Evolutionary conservation across 2,797 vertebrate genomes (phyloP).

Genomic region (Phyllotis vaccarum): DNA sequence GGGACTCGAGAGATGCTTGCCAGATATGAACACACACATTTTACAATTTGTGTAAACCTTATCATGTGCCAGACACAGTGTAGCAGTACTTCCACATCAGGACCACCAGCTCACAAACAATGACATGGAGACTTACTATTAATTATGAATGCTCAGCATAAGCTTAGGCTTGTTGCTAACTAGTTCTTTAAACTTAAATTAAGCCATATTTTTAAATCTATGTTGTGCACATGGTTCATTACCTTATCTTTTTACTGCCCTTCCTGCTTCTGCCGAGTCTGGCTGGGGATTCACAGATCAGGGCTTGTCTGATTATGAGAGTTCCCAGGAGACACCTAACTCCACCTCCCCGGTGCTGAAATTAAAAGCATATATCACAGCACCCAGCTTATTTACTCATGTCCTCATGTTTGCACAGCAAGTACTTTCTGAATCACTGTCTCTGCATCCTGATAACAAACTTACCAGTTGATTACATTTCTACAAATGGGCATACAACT

Average conservation of each 20-base stretch:
- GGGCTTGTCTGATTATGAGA: background rate
- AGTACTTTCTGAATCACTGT: background rate
- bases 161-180: background rate
- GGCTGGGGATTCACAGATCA: background rate
- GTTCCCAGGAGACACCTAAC: background rate
- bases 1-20: background rate
- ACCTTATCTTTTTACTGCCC: background rate
- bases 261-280: background rate
- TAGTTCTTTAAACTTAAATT: background rate
- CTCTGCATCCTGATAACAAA: background rate
- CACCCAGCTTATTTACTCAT: no score
- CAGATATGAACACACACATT: background rate
- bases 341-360: background rate
- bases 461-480: background rate
- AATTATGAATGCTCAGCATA: background rate
- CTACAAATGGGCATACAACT: background rate
- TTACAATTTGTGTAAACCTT: background rate
- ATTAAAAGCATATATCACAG: background rate
- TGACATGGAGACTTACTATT: background rate
- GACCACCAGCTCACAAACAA: background rate
- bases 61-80: background rate
- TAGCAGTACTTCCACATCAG: background rate
- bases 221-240: background rate
- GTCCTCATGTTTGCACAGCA: background rate
- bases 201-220: background rate